Evolutionary conservation across 2,113 vertebrate species (phyloP).

Genomic region (Dipodomys merriami): DNA sequence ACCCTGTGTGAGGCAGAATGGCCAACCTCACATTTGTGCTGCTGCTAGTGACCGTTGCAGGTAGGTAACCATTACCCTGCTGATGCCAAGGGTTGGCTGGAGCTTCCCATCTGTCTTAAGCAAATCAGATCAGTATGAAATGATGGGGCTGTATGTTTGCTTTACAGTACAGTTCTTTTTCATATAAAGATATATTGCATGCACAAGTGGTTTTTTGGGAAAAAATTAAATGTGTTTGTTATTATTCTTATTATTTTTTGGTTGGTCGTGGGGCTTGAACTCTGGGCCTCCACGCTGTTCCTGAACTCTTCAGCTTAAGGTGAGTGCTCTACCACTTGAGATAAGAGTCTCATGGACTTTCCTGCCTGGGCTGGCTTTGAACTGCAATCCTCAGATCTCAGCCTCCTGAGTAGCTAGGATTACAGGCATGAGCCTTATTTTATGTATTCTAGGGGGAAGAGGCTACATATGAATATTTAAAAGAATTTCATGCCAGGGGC

Average conservation of each 20-base stretch:
- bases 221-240: background rate
- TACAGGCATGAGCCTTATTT: background rate
- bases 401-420: too few relatives aligned
- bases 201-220: background rate
- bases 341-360: too few relatives aligned
- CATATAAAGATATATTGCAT: background rate
- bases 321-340: too few relatives aligned
- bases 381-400: too few relatives aligned
- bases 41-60: slow-evolving; percentile 80
- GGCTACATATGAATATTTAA: background rate
- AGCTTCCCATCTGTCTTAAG: background rate
- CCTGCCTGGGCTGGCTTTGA: too few relatives aligned
- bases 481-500: too few relatives aligned
- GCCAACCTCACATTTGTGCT: slow-evolving; percentile 61
- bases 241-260: too few relatives aligned
- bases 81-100: background rate
- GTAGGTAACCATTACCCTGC: slow-evolving; percentile 68
- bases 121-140: background rate
- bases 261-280: too few relatives aligned
- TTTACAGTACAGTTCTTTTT: background rate
- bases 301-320: too few relatives aligned
- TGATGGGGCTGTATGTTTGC: background rate
- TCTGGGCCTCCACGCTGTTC: too few relatives aligned
- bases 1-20: slow-evolving; percentile 75
- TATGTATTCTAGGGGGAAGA: background rate